These are phyloP conservation scores for Lepidurus packardi DNA, from an alignment of 1,140 invertebrate genomes.

Conservation along the genomic window DNA sequence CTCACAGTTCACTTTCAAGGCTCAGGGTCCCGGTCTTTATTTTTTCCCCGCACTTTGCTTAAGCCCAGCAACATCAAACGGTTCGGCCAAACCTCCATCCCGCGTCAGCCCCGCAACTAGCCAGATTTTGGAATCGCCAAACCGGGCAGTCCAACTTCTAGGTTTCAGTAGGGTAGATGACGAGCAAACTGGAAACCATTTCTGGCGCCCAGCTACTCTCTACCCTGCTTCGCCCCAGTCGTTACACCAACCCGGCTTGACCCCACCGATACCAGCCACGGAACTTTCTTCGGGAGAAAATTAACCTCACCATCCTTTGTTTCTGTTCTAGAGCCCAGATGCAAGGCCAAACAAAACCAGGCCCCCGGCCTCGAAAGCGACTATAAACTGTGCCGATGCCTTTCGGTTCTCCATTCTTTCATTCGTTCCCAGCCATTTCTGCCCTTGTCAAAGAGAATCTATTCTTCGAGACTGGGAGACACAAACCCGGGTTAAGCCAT, in stretches of 20 bases:
- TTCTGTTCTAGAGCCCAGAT: too few relatives aligned
- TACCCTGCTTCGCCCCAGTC: background rate
- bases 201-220: background rate
- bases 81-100: background rate
- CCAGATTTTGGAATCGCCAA: background rate
- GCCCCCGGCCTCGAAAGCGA: background rate
- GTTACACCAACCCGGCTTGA: background rate
- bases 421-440: background rate
- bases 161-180: background rate
- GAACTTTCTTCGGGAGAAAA: background rate
- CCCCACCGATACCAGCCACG: background rate
- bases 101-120: background rate
- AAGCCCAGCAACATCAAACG: background rate
- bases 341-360: background rate
- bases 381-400: background rate
- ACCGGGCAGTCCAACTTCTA: background rate
- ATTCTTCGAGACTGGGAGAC: background rate
- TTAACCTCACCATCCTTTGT: background rate
- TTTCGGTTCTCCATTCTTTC: background rate
- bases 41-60: background rate
- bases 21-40: background rate
- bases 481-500: slow-evolving; percentile 4
- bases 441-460: background rate
- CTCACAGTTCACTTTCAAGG: background rate
- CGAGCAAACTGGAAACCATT: background rate